These are phyloP conservation scores for Oreochromis mossambicus DNA, from an alignment of 2,797 vertebrate species.

Conservation along the genomic window DNA sequence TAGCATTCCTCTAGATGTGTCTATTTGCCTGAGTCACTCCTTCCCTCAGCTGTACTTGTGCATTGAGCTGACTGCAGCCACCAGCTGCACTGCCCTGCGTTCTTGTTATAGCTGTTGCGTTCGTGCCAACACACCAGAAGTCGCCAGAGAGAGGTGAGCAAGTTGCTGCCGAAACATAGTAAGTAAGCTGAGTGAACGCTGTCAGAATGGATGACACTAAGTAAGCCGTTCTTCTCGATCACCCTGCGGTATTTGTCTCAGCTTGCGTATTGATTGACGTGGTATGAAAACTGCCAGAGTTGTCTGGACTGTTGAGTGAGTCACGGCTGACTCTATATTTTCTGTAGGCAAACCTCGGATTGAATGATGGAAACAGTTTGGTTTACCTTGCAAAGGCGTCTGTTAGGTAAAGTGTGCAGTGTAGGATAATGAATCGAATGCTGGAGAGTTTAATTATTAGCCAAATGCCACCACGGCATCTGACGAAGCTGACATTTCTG, in stretches of 20 bases:
- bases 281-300: slow-evolving; percentile 1
- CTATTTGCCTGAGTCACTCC: neutral
- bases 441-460: neutral
- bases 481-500: neutral
- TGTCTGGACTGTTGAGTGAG: slow-evolving; percentile 51
- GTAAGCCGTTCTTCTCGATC: slow-evolving; percentile 5
- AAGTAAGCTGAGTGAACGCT: slow-evolving; percentile 29
- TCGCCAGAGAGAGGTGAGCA: slow-evolving; percentile 46
- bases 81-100: neutral
- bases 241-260: slow-evolving; percentile 12
- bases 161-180: slow-evolving; percentile 38
- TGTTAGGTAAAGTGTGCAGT: neutral
- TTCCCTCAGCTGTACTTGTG: neutral
- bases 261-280: slow-evolving; percentile 23
- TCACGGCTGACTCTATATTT: slow-evolving; percentile 34
- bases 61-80: neutral
- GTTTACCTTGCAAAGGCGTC: neutral
- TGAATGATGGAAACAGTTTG: neutral
- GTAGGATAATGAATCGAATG: neutral
- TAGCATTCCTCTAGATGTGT: neutral
- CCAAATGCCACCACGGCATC: neutral
- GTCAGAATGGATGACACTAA: neutral
- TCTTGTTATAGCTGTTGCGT: slow-evolving; percentile 15
- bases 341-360: neutral
- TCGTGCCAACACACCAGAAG: slow-evolving; percentile 34